These are phyloP conservation scores for Gymnoscelis rufifasciata DNA, from an alignment of 2,888 invertebrate species.

Conservation along the genomic window DNA sequence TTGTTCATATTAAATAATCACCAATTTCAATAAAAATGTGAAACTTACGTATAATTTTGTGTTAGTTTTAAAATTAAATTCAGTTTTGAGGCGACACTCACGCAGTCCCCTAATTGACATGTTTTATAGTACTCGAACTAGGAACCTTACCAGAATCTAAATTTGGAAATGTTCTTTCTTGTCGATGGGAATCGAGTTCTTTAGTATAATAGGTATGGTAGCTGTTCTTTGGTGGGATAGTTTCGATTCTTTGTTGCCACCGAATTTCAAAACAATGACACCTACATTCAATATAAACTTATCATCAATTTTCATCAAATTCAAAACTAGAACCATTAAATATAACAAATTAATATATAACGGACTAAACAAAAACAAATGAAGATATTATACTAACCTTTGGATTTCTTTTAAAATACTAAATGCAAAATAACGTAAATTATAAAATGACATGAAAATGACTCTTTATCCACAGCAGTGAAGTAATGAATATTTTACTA, in stretches of 20 bases:
- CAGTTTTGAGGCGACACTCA: conserved; percentile 71
- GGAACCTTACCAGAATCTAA: conserved; percentile 80
- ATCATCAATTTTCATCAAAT: conserved; percentile 31
- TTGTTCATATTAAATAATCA: conserved; percentile 51
- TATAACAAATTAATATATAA: conserved; percentile 43
- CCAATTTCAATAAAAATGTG: conserved; percentile 36
- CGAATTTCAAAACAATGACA: conserved; percentile 28
- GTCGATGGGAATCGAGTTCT: conserved; percentile 48
- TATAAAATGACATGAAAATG: conserved; percentile 53
- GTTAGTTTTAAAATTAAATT: conserved; percentile 37
- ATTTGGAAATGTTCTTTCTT: conserved; percentile 72
- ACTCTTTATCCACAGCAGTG: conserved; percentile 69
- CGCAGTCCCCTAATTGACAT: conserved; percentile 79
- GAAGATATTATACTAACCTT: conserved; percentile 71
- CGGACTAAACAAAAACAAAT: conserved; percentile 48
- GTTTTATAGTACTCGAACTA: conserved; percentile 77
- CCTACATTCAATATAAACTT: conserved; percentile 24
- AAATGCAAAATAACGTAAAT: conserved; percentile 73
- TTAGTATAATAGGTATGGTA: conserved; percentile 51
- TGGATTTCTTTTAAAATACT: conserved; percentile 77
- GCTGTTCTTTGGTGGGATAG: conserved; percentile 34
- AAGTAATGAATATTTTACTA: conserved; percentile 47
- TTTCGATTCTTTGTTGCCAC: conserved; percentile 34
- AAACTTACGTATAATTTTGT: conserved; percentile 45
- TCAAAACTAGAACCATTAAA: conserved; percentile 47